These are phyloP conservation scores for Ctenopoma kingsleyae DNA, from an alignment of 2,797 vertebrate species.

Conservation along the genomic window DNA sequence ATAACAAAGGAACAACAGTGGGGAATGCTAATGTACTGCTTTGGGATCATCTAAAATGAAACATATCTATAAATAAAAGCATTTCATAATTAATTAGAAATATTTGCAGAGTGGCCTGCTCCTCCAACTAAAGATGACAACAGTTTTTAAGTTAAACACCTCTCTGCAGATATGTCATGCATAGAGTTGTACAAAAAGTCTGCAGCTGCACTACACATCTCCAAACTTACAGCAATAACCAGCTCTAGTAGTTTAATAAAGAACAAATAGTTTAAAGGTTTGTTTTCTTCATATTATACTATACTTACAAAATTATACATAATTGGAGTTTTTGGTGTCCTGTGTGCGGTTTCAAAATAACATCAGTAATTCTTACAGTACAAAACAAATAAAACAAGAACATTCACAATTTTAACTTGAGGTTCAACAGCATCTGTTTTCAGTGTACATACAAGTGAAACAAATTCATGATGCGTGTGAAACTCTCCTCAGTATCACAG, in stretches of 20 bases:
- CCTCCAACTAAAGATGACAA: conserved; percentile 43
- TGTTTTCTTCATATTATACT: conserved; percentile 22
- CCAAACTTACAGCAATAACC: conserved; percentile 9
- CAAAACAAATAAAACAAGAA: conserved; percentile 54
- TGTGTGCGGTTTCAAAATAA: conserved; percentile 49
- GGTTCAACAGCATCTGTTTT: conserved; percentile 40
- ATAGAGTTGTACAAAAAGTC: conserved; percentile 81
- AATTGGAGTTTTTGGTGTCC: conserved; percentile 56
- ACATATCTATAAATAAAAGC: conserved; percentile 18
- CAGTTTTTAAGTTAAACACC: conserved; percentile 33
- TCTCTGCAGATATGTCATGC: conserved; percentile 75
- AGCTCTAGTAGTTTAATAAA: conserved; percentile 5
- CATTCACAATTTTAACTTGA: conserved; percentile 53
- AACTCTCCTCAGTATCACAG: neutral
- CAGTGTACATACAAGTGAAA: conserved; percentile 16
- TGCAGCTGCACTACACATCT: conserved; percentile 67
- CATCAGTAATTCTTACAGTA: conserved; percentile 18
- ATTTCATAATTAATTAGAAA: conserved; percentile 21
- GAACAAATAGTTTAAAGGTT: conserved; percentile 58
- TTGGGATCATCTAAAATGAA: conserved; percentile 51
- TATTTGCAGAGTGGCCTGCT: conserved; percentile 35
- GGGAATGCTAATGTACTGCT: conserved; percentile 33
- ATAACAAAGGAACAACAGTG: conserved; percentile 18
- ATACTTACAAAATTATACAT: conserved; percentile 44
- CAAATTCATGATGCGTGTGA: conserved; percentile 7